Conservation (phyloP, 2,888 invertebrate genomes). For the Sarcophaga carnaria region DNA sequence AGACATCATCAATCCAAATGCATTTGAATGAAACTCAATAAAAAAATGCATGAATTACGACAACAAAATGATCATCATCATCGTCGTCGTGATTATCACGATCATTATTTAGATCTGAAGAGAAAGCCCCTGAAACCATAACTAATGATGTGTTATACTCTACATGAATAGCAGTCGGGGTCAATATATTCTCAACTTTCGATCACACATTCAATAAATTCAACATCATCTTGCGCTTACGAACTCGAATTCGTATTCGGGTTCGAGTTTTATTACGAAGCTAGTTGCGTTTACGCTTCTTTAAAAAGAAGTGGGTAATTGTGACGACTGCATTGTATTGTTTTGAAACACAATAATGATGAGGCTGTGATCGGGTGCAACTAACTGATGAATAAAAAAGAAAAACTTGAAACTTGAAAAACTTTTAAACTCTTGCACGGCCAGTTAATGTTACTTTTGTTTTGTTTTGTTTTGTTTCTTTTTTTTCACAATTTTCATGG, state of each 20-base stretch:
- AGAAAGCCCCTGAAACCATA: constrained; percentile 46
- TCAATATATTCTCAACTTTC: constrained; percentile 3
- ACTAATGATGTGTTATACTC: constrained; percentile 59
- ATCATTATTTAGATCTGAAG: constrained; percentile 44
- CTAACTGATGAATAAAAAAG: too few relatives aligned
- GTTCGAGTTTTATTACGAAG: neutral
- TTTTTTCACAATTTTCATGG: constrained; percentile 14
- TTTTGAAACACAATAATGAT: neutral
- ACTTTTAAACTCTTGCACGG: too few relatives aligned
- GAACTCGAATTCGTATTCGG: too few relatives aligned
- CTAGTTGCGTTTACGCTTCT: neutral
- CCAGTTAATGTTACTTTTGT: too few relatives aligned
- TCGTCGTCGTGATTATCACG: neutral
- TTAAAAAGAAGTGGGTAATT: constrained; percentile 9
- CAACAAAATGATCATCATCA: constrained; percentile 34
- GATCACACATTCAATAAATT: neutral
- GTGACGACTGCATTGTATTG: neutral
- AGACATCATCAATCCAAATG: neutral
- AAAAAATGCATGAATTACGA: constrained; percentile 29
- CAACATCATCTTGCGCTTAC: neutral
- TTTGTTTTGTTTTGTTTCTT: neutral
- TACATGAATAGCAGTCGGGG: neutral
- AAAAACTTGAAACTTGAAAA: too few relatives aligned
- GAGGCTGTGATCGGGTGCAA: neutral
- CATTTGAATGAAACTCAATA: constrained; percentile 33